Evolutionary conservation across 2,113 vertebrate species (phyloP).

Genomic region (Erythrocercus mccallii): DNA sequence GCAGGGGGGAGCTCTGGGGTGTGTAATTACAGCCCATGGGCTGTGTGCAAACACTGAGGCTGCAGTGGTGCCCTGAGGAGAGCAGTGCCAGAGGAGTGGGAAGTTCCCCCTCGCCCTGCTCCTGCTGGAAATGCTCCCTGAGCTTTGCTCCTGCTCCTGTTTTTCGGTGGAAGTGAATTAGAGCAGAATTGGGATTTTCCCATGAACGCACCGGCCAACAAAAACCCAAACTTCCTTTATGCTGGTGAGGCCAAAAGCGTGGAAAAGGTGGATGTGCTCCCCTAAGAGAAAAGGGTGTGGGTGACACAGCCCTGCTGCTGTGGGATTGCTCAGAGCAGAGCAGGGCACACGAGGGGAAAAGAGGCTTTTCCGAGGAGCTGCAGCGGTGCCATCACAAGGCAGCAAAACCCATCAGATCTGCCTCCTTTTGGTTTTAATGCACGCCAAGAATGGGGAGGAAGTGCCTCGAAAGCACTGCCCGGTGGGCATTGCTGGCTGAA

Average conservation of each 20-base stretch:
- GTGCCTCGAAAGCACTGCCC: background rate
- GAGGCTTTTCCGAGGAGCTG: background rate
- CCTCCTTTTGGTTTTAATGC: background rate
- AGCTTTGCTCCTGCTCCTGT: background rate
- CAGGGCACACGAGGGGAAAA: background rate
- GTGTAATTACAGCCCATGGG: background rate
- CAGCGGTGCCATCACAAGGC: background rate
- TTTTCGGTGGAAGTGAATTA: background rate
- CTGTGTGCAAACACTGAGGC: background rate
- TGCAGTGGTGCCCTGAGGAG: background rate
- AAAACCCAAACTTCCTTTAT: background rate
- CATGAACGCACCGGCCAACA: background rate
- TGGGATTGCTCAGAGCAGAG: background rate
- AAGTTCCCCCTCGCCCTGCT: background rate
- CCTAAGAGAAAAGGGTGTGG: background rate
- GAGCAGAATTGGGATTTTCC: background rate
- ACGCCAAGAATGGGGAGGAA: background rate
- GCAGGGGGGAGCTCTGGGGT: background rate
- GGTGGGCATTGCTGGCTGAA: background rate
- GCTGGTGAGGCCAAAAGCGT: background rate
- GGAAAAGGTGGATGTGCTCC: background rate
- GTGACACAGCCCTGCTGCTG: fast-evolving
- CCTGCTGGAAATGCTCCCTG: background rate
- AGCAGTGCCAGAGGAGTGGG: background rate
- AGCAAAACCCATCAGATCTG: background rate